phyloP scores from a whole-genome alignment of 2,888 invertebrate genomes.

The Andrena flavipes region DNA sequence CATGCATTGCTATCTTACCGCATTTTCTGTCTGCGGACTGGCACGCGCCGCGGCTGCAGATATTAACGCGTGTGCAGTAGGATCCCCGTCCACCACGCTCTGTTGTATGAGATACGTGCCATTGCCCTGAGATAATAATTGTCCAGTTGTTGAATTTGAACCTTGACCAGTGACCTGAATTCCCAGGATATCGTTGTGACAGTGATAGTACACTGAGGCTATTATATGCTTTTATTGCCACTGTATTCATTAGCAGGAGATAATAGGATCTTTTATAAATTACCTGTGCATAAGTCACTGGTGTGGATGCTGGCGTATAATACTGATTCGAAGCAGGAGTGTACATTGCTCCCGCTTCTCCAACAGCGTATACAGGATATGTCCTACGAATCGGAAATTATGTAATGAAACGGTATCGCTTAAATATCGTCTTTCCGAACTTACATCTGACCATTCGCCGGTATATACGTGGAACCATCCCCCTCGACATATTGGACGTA shows the following conservation, averaged over 20 bases:
- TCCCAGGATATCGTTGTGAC: conserved; percentile 6
- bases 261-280: conserved; percentile 13
- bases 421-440: conserved; percentile 62
- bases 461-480: conserved; percentile 87
- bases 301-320: conserved; percentile 89
- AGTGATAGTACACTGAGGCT: not conserved
- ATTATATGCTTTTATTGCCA: not conserved
- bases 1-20: conserved; percentile 86
- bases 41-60: conserved; percentile 87
- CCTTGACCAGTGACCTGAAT: conserved; percentile 82
- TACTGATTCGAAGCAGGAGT: conserved; percentile 89
- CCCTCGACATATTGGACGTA: conserved; percentile 89
- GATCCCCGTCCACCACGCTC: conserved; percentile 88
- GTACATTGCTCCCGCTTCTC: conserved; percentile 88
- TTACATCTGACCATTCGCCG: conserved; percentile 89
- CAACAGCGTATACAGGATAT: conserved; percentile 92
- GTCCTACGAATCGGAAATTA: conserved; percentile 85
- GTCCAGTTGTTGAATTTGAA: conserved; percentile 82
- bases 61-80: conserved; percentile 85
- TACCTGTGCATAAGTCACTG: conserved; percentile 89
- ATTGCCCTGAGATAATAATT: conserved; percentile 84
- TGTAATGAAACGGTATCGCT: not conserved
- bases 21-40: conserved; percentile 89
- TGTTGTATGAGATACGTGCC: conserved; percentile 89
- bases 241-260: not conserved